A percentile compares a stretch with the other conserved stretches of the same genome.
Evolutionary conservation across 2,888 invertebrate genomes (phyloP).

Genomic region (Scrobipalpa atriplicella): DNA sequence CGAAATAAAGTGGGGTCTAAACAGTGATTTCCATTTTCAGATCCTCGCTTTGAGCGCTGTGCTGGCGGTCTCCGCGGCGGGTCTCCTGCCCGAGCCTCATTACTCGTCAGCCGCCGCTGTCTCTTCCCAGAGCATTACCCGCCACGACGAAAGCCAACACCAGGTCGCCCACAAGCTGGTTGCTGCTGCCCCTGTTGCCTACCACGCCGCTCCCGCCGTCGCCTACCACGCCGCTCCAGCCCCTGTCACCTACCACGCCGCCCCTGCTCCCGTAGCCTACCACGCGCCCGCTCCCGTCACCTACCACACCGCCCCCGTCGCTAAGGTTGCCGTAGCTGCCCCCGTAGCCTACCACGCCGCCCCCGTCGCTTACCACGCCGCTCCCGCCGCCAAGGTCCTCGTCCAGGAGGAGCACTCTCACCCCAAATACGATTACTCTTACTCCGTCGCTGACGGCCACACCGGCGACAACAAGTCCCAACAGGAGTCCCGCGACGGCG

Average conservation of each 20-base stretch:
- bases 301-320: constrained; percentile 40
- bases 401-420: constrained; percentile 71
- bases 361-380: constrained; percentile 46
- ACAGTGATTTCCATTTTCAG: constrained; percentile 43
- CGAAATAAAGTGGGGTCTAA: neutral
- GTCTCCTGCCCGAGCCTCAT: constrained; percentile 34
- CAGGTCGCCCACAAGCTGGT: constrained; percentile 30
- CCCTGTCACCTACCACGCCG: constrained; percentile 44
- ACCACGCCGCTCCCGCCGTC: constrained; percentile 40
- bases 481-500: constrained; percentile 82
- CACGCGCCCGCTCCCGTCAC: constrained; percentile 39
- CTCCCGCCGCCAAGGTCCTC: constrained; percentile 49
- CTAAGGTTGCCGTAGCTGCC: constrained; percentile 40
- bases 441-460: constrained; percentile 82
- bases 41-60: constrained; percentile 63
- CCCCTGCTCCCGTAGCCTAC: constrained; percentile 44
- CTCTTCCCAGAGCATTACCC: constrained; percentile 65
- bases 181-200: constrained; percentile 39
- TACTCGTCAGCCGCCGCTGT: constrained; percentile 46
- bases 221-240: constrained; percentile 41
- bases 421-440: constrained; percentile 82
- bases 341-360: constrained; percentile 51
- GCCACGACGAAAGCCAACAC: constrained; percentile 45
- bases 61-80: constrained; percentile 66
- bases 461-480: constrained; percentile 84